Evolutionary conservation across 2,888 invertebrate species (phyloP), one percentile per base, ranked within the genome.

Genomic region (Drosophila mettleri): DNA sequence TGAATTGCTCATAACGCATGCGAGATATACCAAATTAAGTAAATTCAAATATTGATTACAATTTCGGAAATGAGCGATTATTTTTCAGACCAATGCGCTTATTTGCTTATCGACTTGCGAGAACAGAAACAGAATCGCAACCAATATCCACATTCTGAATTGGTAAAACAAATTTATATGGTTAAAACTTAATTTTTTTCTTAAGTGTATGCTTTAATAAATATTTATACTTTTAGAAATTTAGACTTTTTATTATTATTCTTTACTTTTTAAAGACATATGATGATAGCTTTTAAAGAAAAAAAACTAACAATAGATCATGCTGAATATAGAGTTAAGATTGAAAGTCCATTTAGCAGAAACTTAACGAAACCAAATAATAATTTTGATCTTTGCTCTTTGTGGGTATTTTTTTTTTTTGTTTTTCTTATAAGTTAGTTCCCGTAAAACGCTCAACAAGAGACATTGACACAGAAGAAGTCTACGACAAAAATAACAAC

Each of bases 401-500:
- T 29, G 18, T 49, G n/a, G 20, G 8, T 34, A 33, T 22, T 22
- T 9, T 10, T 41, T 12, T 39, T 22, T 8, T 2, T 22, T 54
- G 22, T 53, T 53, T 27, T 24, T 33, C 22, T 43, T n/a, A n/a
- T n/a, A n/a, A 38, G 48, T n/a, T 4, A 57, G 39, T 36, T 34
- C 58, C 69, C 38, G 24, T 29, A 18, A 67, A 77, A 77, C 58
- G 63, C 63, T 55, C 65, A 77, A 67, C 34, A 74, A 69, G 67
- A 64, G 67, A 64, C 51, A 62, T 51, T 62, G 54, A 73, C 55
- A 66, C 41, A 65, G 48, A 69, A 68, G 63, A 66, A 51, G 45
- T 64, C 75, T 75, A 66, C 69, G 53, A 77, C 70, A 74, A 68
- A 73, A 68, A 63, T 51, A 77, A 76, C 66, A 67, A 69, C 83